Base-by-base conservation (phyloP, 30 jellyfish, hydroid and myxozoan genomes). In the Aurelia sp. region DNA sequence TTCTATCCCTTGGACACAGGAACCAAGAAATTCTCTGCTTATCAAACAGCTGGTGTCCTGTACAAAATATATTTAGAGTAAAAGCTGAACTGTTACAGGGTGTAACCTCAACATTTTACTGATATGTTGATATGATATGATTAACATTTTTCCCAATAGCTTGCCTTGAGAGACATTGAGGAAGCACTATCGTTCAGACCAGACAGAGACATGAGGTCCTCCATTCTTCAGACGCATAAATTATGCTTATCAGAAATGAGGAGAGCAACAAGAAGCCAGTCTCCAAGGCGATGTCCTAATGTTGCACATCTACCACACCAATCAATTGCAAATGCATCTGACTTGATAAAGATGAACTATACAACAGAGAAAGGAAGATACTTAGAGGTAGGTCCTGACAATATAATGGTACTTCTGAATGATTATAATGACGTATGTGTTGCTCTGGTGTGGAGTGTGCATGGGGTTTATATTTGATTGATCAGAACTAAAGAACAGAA, bases 211-310 rank as follows among this genome's bases (percentile, higher is more conserved):
- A 5, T 72, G 22, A 76, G 77, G 50, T 72, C 87, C 22, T 67
- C 87, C n/a, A 63, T 84, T 3, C 63, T 72, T 35, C 63, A 62
- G 8, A 84, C 87, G 9, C 93, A 84, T 31, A 84, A 84, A 30
- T 87, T 84, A 20, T 84, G 93, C 69, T 55, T 84, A 27, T 84
- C 93, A 40, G 93, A 84, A 72, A 84, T 84, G 93, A 84, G 82
- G 57, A 71, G 81, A 30, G 48, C 31, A 53, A 61, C 76, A 20
- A 59, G 69, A 21, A 38, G 81, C 24, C 87, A 76, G 30, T 33
- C 81, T 4, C 84, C 93, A 2, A 59, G 80, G 40, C 38, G 93
- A 27, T 38, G 74, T 2, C 89, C 95, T 30, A 59, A 66, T 17
- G 85, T 86, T 4, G 95, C 89, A 6, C 83, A 67, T 52, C 76